phyloP scores from a whole-genome alignment of 2,888 invertebrate species.

The Pseudoips prasinana region DNA sequence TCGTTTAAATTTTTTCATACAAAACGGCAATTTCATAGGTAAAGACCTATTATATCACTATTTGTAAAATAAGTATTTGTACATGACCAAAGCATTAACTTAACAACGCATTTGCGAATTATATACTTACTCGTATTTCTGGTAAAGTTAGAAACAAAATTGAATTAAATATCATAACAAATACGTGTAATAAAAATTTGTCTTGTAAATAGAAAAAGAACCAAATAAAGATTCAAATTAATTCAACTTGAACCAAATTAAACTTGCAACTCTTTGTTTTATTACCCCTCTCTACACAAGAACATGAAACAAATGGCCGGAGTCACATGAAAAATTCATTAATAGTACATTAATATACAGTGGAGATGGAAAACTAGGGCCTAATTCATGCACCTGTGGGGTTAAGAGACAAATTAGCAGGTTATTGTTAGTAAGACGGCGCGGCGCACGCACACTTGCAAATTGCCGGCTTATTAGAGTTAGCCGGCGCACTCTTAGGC shows the following conservation, averaged over 20 bases:
- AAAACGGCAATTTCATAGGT: too few relatives aligned
- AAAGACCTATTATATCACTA: too few relatives aligned
- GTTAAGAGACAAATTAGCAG: slow-evolving; percentile 53
- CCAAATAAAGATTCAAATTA: slow-evolving; percentile 2
- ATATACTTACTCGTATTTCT: too few relatives aligned
- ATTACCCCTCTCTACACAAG: slow-evolving; percentile 25
- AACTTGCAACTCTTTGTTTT: slow-evolving; percentile 6
- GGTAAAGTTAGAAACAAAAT: too few relatives aligned
- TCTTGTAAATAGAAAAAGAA: too few relatives aligned
- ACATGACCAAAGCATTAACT: too few relatives aligned
- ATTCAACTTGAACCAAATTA: too few relatives aligned
- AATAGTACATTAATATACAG: slow-evolving; percentile 38
- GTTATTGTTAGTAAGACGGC: slow-evolving; percentile 20
- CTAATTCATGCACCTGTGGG: slow-evolving; percentile 62
- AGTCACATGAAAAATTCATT: slow-evolving; percentile 57
- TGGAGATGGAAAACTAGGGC: slow-evolving; percentile 54
- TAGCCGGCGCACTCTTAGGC: slow-evolving; percentile 47
- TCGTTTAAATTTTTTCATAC: too few relatives aligned
- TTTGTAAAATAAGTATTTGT: too few relatives aligned
- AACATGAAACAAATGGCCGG: slow-evolving; percentile 39
- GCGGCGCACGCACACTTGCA: slow-evolving; percentile 20
- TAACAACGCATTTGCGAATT: too few relatives aligned
- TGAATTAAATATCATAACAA: too few relatives aligned
- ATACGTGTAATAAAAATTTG: too few relatives aligned
- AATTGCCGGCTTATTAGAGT: slow-evolving; percentile 59